These are phyloP conservation scores for Dasyurus viverrinus DNA, from an alignment of 2,113 vertebrate genomes.

Conservation along the genomic window DNA sequence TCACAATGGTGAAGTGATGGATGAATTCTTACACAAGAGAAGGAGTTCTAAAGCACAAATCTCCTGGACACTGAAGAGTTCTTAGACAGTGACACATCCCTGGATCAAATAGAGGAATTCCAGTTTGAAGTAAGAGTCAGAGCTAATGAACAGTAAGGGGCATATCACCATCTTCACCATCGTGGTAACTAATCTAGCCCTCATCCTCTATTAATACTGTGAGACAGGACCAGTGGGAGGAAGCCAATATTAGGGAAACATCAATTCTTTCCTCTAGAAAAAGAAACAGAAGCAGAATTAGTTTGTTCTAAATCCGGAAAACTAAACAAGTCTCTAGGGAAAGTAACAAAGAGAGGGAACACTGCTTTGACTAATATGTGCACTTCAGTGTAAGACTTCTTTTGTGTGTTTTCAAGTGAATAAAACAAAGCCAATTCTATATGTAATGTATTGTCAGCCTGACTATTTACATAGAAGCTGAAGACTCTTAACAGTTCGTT, in stretches of 20 bases:
- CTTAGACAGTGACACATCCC: not conserved
- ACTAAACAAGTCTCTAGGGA: not conserved
- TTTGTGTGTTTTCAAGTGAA: not conserved
- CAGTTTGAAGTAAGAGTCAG: not conserved
- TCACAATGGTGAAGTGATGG: not conserved
- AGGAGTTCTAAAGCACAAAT: not conserved
- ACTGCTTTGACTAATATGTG: not conserved
- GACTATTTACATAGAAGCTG: not conserved
- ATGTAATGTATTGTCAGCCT: not conserved
- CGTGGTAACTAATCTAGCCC: not conserved
- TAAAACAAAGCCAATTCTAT: not conserved
- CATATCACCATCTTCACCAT: not conserved
- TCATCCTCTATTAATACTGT: not conserved
- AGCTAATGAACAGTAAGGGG: not conserved
- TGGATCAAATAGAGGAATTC: not conserved
- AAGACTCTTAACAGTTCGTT: not conserved
- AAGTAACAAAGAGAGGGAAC: not conserved
- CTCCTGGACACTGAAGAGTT: not conserved
- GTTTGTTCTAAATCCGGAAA: not conserved
- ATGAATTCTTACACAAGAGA: not conserved
- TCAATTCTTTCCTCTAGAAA: not conserved
- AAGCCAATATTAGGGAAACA: not conserved
- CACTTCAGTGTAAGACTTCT: not conserved
- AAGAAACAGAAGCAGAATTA: not conserved
- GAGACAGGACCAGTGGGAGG: not conserved